Percentiles rank a stretch among this genome's conserved stretches.
phyloP scores from a whole-genome alignment of 2,113 vertebrate species.

The Scortum barcoo region DNA sequence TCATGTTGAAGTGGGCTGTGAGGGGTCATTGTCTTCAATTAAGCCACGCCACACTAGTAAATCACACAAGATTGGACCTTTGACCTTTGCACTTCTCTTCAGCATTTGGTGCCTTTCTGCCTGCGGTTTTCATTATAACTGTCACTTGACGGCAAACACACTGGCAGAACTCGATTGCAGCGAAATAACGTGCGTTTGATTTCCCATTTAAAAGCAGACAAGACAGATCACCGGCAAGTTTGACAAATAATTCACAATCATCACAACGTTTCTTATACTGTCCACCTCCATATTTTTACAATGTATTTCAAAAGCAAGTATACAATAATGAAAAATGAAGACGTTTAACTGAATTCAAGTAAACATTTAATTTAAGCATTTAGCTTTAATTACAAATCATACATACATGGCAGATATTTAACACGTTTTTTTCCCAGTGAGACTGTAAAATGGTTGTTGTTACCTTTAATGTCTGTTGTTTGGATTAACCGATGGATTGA shows the following conservation, averaged over 20 bases:
- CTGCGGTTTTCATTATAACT: slow-evolving; percentile 22
- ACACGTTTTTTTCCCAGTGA: background rate
- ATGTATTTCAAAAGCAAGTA: background rate
- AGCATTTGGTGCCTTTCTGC: slow-evolving; percentile 5
- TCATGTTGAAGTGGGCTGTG: slow-evolving; percentile 38
- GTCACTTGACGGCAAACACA: background rate
- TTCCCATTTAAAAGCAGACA: background rate
- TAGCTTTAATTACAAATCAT: background rate
- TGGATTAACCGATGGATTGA: background rate
- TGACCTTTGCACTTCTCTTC: slow-evolving; percentile 35
- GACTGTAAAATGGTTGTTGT: background rate
- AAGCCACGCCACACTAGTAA: slow-evolving; percentile 39
- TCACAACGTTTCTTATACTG: slow-evolving; percentile 40
- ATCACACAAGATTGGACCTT: slow-evolving; percentile 60
- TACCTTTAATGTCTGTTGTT: background rate
- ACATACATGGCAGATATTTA: background rate
- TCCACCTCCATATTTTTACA: slow-evolving; percentile 20
- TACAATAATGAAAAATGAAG: slow-evolving; percentile 21
- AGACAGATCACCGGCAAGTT: slow-evolving; percentile 3
- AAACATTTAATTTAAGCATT: background rate
- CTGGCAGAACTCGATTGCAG: background rate
- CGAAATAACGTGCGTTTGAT: background rate
- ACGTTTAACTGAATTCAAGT: slow-evolving; percentile 10
- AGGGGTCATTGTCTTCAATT: slow-evolving; percentile 70
- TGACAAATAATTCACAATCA: slow-evolving; percentile 52